phyloP scores from a whole-genome alignment of 2,113 vertebrate species.

The Heptranchias perlo region DNA sequence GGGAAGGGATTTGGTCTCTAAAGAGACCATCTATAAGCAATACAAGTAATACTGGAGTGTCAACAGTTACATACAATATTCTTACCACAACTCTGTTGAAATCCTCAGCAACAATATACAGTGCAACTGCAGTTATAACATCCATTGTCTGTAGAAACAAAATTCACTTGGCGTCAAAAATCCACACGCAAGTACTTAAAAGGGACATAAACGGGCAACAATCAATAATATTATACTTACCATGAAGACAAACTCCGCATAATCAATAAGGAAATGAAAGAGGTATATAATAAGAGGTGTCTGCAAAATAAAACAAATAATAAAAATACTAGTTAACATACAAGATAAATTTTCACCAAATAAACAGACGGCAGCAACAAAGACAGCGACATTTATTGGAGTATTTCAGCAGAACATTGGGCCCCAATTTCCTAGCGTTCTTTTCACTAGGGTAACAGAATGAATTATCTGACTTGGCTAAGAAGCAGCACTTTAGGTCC shows the following conservation, averaged over 20 bases:
- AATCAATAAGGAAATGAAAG: slow-evolving; percentile 94
- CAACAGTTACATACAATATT: background rate
- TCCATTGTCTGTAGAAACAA: slow-evolving; percentile 71
- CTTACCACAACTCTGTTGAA: slow-evolving; percentile 94
- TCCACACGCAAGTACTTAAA: background rate
- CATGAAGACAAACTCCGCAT: slow-evolving; percentile 91
- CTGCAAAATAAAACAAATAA: slow-evolving; percentile 58
- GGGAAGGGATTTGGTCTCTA: background rate
- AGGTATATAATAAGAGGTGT: slow-evolving; percentile 92
- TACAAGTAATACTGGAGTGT: background rate
- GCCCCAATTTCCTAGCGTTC: background rate
- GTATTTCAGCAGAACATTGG: background rate
- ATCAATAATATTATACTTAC: slow-evolving; percentile 61
- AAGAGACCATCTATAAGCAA: background rate
- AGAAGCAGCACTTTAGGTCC: background rate
- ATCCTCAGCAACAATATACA: slow-evolving; percentile 83
- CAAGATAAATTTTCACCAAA: background rate
- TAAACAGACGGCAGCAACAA: background rate
- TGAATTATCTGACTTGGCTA: background rate
- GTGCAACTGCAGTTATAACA: slow-evolving; percentile 79
- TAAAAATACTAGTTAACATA: background rate
- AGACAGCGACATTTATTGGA: background rate
- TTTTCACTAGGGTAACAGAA: background rate
- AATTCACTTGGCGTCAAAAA: slow-evolving; percentile 38
- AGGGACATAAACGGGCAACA: background rate